Conservation (phyloP, 2,888 invertebrate species). For the Acrobasis consociella region DNA sequence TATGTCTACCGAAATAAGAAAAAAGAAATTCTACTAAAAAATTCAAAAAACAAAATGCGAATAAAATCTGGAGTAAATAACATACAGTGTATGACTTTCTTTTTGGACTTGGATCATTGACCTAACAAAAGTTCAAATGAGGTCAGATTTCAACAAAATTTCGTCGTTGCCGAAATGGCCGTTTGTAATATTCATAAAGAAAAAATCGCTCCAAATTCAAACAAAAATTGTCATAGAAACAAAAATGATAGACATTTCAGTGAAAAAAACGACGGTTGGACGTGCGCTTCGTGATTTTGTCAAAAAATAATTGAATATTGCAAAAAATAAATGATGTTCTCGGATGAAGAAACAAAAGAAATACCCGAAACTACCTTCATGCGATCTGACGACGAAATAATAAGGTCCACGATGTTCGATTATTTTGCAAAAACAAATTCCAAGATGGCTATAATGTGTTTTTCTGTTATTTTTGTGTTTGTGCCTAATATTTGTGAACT, state of each 20-base stretch:
- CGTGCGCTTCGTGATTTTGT: constrained; percentile 56
- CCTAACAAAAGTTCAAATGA: constrained; percentile 1
- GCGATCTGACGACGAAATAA: constrained; percentile 73
- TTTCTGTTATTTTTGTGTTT: constrained; percentile 43
- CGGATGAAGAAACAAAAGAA: constrained; percentile 78
- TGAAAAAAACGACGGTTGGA: constrained; percentile 62
- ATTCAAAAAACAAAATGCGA: too few species aligned
- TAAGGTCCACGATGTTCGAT: constrained; percentile 64
- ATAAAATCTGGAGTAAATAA: too few species aligned
- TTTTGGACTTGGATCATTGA: neutral
- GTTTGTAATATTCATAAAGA: constrained; percentile 5
- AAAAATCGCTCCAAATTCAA: constrained; percentile 43
- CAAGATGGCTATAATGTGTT: constrained; percentile 47
- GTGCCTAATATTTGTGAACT: constrained; percentile 33
- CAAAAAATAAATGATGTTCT: constrained; percentile 77
- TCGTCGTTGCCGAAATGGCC: constrained; percentile 2
- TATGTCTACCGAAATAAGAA: too few species aligned
- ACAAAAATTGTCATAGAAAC: constrained; percentile 62
- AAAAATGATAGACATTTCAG: constrained; percentile 56
- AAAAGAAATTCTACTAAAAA: too few species aligned
- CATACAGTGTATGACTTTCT: too few species aligned
- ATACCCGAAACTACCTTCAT: constrained; percentile 65
- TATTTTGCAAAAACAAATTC: constrained; percentile 46
- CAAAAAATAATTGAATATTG: constrained; percentile 75
- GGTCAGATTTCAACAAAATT: neutral